Conservation (phyloP, 2,113 vertebrate species). For the Pollimyrus isidori region DNA sequence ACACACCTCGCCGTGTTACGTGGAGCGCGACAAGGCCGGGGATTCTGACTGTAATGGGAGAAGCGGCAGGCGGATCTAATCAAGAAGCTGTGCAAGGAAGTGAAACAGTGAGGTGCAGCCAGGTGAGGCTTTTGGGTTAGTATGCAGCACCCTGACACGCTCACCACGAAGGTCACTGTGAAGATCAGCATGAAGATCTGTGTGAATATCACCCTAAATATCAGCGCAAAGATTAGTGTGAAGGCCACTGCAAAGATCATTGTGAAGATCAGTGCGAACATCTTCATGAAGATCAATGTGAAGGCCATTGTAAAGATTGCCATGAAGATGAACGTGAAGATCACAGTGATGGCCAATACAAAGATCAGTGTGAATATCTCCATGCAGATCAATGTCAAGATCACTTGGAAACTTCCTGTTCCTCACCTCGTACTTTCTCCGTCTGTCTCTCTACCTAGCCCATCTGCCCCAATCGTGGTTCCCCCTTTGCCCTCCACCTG, state of each 20-base stretch:
- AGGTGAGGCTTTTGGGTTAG: background rate
- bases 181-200: background rate
- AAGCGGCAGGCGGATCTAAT: background rate
- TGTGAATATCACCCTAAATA: background rate
- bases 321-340: background rate
- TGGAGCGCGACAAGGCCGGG: background rate
- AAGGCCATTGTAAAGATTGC: background rate
- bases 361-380: background rate
- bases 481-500: constrained; percentile 17
- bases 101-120: background rate
- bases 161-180: background rate
- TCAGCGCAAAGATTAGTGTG: background rate
- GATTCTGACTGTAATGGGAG: background rate
- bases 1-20: background rate
- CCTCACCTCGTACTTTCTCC: background rate
- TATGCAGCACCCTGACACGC: background rate
- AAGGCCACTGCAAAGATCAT: background rate
- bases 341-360: background rate
- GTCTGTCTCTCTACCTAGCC: background rate
- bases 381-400: background rate
- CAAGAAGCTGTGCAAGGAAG: background rate
- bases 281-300: background rate
- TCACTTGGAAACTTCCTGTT: background rate
- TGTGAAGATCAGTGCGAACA: background rate
- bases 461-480: background rate